A percentile compares a stretch with the other conserved stretches of the same genome.
Evolutionary conservation across 1,140 invertebrate genomes (phyloP).

Genomic region (Lordiphosa stackelbergi): DNA sequence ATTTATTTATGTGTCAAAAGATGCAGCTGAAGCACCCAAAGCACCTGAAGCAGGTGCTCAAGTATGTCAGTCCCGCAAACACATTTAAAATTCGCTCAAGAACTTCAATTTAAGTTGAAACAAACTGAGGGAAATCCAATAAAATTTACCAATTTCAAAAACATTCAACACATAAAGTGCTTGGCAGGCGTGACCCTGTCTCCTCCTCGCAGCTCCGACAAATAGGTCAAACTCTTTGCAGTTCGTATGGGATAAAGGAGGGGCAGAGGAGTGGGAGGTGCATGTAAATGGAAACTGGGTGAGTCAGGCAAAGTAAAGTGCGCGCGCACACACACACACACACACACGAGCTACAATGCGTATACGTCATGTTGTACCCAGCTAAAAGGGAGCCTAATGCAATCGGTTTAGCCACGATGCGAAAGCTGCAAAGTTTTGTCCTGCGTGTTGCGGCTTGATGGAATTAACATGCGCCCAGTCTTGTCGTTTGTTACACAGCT

Average conservation of each 20-base stretch:
- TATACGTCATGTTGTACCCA: conserved; percentile 61
- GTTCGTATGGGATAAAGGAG: conserved; percentile 9
- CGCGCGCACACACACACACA: conserved; percentile 23
- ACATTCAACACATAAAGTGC: conserved; percentile 44
- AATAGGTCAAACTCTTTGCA: conserved; percentile 61
- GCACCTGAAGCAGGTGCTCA: conserved; percentile 8
- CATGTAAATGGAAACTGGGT: conserved; percentile 41
- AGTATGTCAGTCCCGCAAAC: conserved; percentile 27
- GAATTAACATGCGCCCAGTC: conserved; percentile 51
- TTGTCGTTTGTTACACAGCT: conserved; percentile 18
- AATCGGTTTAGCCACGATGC: conserved; percentile 38
- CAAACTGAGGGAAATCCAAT: background rate
- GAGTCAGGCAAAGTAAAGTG: conserved; percentile 45
- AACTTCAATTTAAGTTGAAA: conserved; percentile 6
- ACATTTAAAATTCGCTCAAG: conserved; percentile 16
- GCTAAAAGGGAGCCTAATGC: conserved; percentile 44
- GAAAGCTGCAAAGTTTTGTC: conserved; percentile 37
- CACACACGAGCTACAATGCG: conserved; percentile 53
- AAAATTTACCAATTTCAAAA: background rate
- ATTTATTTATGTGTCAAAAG: background rate
- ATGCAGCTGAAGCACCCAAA: background rate
- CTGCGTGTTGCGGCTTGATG: conserved; percentile 46
- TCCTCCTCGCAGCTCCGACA: conserved; percentile 11
- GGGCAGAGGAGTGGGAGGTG: conserved; percentile 9
- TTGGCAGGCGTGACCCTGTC: conserved; percentile 36